Conservation (phyloP, 2,113 vertebrate species). For the Ptychochromis oligacanthus region DNA sequence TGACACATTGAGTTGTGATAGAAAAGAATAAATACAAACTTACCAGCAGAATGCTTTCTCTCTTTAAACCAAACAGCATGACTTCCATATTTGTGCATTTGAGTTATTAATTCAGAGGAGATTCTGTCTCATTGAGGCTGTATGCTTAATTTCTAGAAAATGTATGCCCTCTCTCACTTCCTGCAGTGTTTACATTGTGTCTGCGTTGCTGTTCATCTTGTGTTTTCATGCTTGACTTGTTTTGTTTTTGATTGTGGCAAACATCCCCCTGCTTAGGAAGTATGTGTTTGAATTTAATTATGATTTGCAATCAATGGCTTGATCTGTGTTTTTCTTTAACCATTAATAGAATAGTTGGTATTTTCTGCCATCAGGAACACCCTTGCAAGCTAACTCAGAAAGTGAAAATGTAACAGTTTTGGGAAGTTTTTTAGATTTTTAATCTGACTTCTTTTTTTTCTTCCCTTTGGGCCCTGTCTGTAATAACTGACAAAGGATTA, state of each 20-base stretch:
- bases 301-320: neutral
- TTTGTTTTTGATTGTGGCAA: slow-evolving; percentile 3
- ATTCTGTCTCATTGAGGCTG: neutral
- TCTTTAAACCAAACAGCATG: neutral
- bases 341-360: neutral
- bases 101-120: neutral
- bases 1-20: neutral
- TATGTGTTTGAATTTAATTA: slow-evolving; percentile 27
- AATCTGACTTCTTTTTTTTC: slow-evolving; percentile 10
- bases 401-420: slow-evolving; percentile 7
- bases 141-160: neutral
- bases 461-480: neutral
- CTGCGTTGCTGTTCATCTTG: neutral
- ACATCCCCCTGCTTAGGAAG: slow-evolving; percentile 9
- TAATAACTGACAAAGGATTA: slow-evolving; percentile 39
- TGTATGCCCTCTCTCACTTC: neutral
- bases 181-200: neutral
- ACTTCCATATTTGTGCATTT: neutral
- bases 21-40: neutral
- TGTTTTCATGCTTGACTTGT: slow-evolving; percentile 13
- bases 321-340: slow-evolving; percentile 13
- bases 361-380: neutral
- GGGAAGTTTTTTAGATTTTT: slow-evolving; percentile 22
- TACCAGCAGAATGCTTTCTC: neutral
- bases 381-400: slow-evolving; percentile 13